Conservation (phyloP, 2,888 invertebrate genomes). For the Epirrhoe tristata region DNA sequence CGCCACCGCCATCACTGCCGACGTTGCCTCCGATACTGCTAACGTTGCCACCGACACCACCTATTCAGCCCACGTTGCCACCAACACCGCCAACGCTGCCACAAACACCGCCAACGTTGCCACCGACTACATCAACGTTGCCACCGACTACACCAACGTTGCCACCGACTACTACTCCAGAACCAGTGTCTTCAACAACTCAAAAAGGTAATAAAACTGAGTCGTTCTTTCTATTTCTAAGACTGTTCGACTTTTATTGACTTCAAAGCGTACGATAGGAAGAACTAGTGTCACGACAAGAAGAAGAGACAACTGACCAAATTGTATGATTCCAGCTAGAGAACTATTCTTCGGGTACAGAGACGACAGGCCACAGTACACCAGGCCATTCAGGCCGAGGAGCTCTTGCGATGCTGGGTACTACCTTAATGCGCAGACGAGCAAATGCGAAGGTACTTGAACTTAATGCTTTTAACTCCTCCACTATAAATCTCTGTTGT, state of each 20-base stretch:
- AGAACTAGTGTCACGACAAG: too few relatives aligned
- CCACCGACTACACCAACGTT: conserved; percentile 22
- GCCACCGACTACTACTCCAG: conserved; percentile 24
- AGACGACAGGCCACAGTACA: conserved; percentile 52
- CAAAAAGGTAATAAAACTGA: conserved; percentile 21
- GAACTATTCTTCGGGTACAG: conserved; percentile 66
- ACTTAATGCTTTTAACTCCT: too few relatives aligned
- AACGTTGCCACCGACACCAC: conserved; percentile 22
- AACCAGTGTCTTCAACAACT: conserved; percentile 32
- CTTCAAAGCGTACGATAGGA: too few relatives aligned
- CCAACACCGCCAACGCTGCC: conserved; percentile 22
- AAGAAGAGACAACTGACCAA: not conserved
- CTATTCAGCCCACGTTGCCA: conserved; percentile 14
- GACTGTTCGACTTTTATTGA: too few relatives aligned
- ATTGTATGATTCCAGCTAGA: conserved; percentile 37
- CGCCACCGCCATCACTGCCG: conserved; percentile 31
- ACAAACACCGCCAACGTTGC: conserved; percentile 7
- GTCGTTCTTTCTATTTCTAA: too few relatives aligned
- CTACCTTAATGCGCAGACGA: conserved; percentile 76
- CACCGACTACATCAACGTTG: not conserved
- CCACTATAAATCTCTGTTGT: too few relatives aligned
- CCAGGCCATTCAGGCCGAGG: conserved; percentile 64
- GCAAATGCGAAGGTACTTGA: conserved; percentile 86
- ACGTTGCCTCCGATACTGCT: not conserved
- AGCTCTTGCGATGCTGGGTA: conserved; percentile 86